Percentiles rank a stretch among this genome's conserved stretches.
phyloP scores from a whole-genome alignment of 2,888 invertebrate genomes.

The Trichogramma evanescens region DNA sequence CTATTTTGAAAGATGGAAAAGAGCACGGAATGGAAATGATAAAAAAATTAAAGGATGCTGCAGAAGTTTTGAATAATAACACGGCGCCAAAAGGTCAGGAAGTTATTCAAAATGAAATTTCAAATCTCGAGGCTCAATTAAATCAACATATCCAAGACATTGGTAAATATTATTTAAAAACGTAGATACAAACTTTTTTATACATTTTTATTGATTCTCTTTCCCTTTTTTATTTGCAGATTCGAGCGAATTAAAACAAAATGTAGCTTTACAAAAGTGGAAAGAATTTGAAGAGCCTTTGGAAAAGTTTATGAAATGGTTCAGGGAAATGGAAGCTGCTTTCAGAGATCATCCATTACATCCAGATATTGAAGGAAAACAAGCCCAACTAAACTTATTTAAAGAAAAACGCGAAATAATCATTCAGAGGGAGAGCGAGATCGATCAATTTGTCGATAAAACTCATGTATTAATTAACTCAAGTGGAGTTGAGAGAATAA shows the following conservation, averaged over 20 bases:
- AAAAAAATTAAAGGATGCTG: slow-evolving; percentile 61
- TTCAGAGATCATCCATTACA: slow-evolving; percentile 82
- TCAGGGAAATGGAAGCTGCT: slow-evolving; percentile 73
- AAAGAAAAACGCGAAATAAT: slow-evolving; percentile 71
- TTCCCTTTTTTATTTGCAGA: slow-evolving; percentile 39
- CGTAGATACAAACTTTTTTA: not conserved
- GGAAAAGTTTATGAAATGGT: slow-evolving; percentile 78
- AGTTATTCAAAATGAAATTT: slow-evolving; percentile 65
- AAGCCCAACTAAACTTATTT: slow-evolving; percentile 63
- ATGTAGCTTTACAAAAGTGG: slow-evolving; percentile 74
- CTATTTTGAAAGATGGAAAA: slow-evolving; percentile 60
- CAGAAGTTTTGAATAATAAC: slow-evolving; percentile 60
- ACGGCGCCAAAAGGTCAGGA: slow-evolving; percentile 76
- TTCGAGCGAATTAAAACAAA: slow-evolving; percentile 66
- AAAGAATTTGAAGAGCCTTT: slow-evolving; percentile 76
- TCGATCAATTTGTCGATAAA: slow-evolving; percentile 82
- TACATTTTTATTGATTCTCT: not conserved
- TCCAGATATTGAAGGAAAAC: slow-evolving; percentile 74
- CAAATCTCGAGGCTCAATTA: slow-evolving; percentile 60
- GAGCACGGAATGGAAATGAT: slow-evolving; percentile 61
- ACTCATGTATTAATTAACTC: slow-evolving; percentile 79
- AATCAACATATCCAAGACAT: slow-evolving; percentile 63
- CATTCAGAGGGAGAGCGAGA: slow-evolving; percentile 71
- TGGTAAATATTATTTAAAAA: slow-evolving; percentile 37
- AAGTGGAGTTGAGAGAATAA: slow-evolving; percentile 78